Conservation (phyloP, 2,113 vertebrate species). For the Sylvia atricapilla region DNA sequence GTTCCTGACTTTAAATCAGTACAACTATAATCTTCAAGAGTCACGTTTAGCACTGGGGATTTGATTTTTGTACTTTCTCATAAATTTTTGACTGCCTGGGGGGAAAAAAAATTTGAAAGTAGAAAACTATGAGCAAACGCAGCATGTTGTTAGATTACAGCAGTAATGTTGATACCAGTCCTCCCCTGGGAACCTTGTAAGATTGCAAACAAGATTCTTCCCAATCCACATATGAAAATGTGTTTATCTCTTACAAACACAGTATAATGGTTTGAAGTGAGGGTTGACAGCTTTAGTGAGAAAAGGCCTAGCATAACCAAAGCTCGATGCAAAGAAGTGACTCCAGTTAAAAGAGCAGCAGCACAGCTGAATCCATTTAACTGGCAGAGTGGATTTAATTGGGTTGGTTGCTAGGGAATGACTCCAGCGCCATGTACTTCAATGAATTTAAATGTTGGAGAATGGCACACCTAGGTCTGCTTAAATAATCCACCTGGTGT, state of each 20-base stretch:
- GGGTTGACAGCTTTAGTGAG: not conserved
- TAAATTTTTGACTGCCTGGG: not conserved
- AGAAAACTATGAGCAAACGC: not conserved
- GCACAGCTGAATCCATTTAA: slow-evolving; percentile 25
- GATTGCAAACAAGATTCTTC: not conserved
- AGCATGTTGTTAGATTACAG: not conserved
- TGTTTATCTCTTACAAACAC: not conserved
- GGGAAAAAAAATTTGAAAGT: not conserved
- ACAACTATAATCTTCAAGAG: not conserved
- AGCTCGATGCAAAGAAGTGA: not conserved
- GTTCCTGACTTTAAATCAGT: not conserved
- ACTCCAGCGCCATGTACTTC: not conserved
- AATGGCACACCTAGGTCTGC: slow-evolving; percentile 28
- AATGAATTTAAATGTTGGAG: not conserved
- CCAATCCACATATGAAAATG: not conserved
- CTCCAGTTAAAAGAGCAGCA: not conserved
- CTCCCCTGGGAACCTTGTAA: not conserved
- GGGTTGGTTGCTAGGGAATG: slow-evolving; percentile 71
- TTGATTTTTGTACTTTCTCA: slow-evolving; percentile 20
- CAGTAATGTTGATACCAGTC: not conserved
- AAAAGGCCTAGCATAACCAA: not conserved
- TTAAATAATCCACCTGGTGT: not conserved
- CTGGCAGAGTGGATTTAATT: slow-evolving; percentile 68
- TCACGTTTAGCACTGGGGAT: not conserved
- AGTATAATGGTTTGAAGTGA: not conserved